Evolutionary conservation across 1,140 invertebrate species (phyloP).

Genomic region (Spodoptera frugiperda): DNA sequence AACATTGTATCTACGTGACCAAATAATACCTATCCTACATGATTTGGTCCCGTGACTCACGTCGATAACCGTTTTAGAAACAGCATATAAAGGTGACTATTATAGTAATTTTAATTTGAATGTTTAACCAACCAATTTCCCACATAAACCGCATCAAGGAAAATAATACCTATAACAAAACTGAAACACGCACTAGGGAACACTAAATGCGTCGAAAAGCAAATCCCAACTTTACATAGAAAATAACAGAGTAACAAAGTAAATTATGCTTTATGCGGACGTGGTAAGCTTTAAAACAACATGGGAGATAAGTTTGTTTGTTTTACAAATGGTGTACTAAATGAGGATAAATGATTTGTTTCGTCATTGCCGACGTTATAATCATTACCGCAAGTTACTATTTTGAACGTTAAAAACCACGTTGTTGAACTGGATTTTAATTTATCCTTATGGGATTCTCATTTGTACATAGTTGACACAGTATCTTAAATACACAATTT

Average conservation of each 20-base stretch:
- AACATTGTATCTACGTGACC: no score
- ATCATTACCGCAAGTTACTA: background rate
- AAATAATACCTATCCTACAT: no score
- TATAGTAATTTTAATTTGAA: background rate
- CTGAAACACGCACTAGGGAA: conserved; percentile 9
- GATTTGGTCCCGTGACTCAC: background rate
- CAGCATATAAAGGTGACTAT: background rate
- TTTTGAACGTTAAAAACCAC: background rate
- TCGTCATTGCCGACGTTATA: background rate
- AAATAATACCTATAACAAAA: background rate
- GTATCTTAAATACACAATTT: no score
- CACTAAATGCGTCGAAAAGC: conserved; percentile 16
- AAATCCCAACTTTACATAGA: conserved; percentile 2
- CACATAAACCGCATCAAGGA: background rate
- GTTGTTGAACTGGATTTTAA: background rate
- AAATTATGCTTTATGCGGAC: conserved; percentile 24
- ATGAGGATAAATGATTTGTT: conserved; percentile 18
- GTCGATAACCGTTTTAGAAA: background rate
- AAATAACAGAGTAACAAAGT: conserved; percentile 3
- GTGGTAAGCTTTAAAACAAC: background rate
- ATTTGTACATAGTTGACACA: no score
- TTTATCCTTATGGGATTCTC: no score
- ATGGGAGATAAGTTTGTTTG: conserved; percentile 10
- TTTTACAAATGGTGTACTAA: conserved; percentile 17
- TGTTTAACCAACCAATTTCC: background rate